Evolutionary conservation across 2,888 invertebrate species (phyloP), one percentile per base, ranked within the genome.

Genomic region (Clivina fossor): DNA sequence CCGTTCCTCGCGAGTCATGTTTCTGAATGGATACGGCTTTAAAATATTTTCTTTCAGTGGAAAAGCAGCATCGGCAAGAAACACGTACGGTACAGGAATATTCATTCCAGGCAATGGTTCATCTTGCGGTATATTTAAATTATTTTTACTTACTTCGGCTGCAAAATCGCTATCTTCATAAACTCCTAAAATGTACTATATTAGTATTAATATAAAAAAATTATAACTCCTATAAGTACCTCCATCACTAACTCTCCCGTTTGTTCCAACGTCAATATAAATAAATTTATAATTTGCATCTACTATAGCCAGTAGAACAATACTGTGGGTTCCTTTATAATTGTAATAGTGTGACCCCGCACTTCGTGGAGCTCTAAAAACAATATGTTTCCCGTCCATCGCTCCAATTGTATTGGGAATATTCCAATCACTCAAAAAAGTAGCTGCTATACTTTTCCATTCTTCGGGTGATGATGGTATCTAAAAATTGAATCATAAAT

Each of bases 1-100:
- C 3, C 22, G n/a, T 20, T 40, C 4, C 3, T 40, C 19, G 2
- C 4, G n/a, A 4, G 40, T 19, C n/a, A 40, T 5, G 20, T 19
- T 19, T 40, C n/a, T 40, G 2, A 19, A 19, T 3, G 40, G 40
- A 20, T 19, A 40, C 3, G 40, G 40, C n/a, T 40, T 40, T 2
- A 40, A 4, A 4, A 40, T 20, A 3, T 40, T 3, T 3, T 18
- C 4, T 28, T 50, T 57, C 24, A 62, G 44, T 37, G 59, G 54
- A 60, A 64, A 64, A 28, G 64, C 63, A 30, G 60, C 63, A 58
- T 68, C 66, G 40, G 59, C 64, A 30, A 67, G 56, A 53, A 67
- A 60, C 16, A 62, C 61, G 56, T 62, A 58, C 32, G 63, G 64
- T 35, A 63, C 30, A 35, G 50, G 58, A 43, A 58, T 51, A 56